A percentile compares a stretch with the other conserved stretches of the same genome.
These are phyloP conservation scores for Sitophilus oryzae DNA, from an alignment of 1,140 invertebrate species.

Conservation along the genomic window DNA sequence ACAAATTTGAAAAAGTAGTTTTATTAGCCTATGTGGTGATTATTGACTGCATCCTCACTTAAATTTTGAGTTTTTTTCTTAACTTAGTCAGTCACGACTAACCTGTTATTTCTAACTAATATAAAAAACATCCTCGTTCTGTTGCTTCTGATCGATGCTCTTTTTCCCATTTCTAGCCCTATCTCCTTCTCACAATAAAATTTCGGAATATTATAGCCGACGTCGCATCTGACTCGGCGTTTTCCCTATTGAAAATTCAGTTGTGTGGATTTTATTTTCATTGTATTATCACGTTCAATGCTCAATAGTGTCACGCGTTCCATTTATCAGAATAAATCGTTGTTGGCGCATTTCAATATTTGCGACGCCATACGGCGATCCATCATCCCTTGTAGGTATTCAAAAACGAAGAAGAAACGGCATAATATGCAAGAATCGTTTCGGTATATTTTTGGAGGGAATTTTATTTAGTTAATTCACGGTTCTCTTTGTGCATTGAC, in stretches of 20 bases:
- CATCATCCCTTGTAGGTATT: constrained; percentile 13
- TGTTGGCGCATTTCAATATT: constrained; percentile 11
- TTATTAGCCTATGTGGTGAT: too few species aligned
- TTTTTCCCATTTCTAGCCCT: constrained; percentile 11
- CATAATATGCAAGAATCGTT: not conserved
- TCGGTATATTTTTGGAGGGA: not conserved
- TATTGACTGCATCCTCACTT: too few species aligned
- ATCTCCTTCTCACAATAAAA: constrained; percentile 10
- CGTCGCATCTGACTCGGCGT: constrained; percentile 18
- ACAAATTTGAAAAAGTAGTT: too few species aligned
- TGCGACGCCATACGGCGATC: constrained; percentile 6
- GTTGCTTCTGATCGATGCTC: constrained; percentile 7
- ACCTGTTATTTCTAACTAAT: too few species aligned
- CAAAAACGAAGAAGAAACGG: not conserved
- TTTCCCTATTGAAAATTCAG: constrained; percentile 20
- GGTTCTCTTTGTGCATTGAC: too few species aligned
- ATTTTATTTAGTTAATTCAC: too few species aligned
- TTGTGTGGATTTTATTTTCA: constrained; percentile 19
- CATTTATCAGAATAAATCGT: constrained; percentile 20
- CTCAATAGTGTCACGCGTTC: constrained; percentile 20
- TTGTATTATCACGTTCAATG: constrained; percentile 19
- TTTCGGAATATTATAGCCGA: constrained; percentile 13
- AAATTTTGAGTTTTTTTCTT: too few species aligned
- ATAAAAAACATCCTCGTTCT: too few species aligned
- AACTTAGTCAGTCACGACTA: too few species aligned